Base-by-base conservation (phyloP, 2,113 vertebrate genomes). In the Butorides virescens region DNA sequence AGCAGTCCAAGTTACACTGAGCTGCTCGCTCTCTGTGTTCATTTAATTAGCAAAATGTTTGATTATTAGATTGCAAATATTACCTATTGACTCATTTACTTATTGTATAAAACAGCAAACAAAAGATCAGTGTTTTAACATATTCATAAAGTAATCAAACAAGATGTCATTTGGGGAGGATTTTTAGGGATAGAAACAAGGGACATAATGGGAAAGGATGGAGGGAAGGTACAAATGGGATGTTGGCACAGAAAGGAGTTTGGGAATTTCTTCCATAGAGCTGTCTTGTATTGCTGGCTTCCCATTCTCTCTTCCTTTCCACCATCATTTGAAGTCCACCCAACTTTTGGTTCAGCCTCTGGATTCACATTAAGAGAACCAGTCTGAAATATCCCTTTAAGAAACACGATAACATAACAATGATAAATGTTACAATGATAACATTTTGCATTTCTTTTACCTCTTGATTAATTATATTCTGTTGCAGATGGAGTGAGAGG, bases 41-140 rank as follows among this genome's bases (percentile, higher is more conserved):
- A 58, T 82, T 92, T 89, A 90, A 97, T 97, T 95, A 97, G 88
- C 42, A 94, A 92, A 96, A 92, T 39, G 49, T 95, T 92, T 95
- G 93, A 93, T 73, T 62, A 91, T 78, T 71, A 50, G 93, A 93
- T 88, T 90, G 74, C 12, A 55, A 96, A 88, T 85, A 91, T 50
- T 94, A 95, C 46, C 94, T 96, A 87, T 74, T 93, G 97, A 96
- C 72, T 96, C 90, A 95, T 67, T 93, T 92, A 83, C 93, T 94
- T 79, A 70, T 34, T 92, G 89, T 70, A 84, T 46, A 91, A 95
- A 92, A 20, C 50, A 82, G 82, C 23, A 83, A 68, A 75, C 86
- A 74, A 95, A 94, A 96, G 93, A 96, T 74, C 76, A 90, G 75
- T 92, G 81, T 96, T 97, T 83, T 86, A 94, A 83, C 34, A 77